phyloP scores from a whole-genome alignment of 2,888 invertebrate genomes.

The Phania funesta region DNA sequence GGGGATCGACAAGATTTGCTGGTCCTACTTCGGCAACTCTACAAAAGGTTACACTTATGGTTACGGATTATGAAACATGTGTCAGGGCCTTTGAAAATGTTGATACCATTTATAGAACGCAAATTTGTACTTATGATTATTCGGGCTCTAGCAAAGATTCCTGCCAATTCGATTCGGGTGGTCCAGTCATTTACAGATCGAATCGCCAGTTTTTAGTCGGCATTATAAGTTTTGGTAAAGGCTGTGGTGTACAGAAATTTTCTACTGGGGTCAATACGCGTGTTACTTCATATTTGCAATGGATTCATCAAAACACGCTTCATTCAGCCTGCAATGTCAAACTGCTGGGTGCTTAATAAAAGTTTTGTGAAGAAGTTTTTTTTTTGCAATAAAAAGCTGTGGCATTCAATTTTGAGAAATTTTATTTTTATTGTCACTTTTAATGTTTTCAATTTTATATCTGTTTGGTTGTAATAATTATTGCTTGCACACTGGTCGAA shows the following conservation, averaged over 20 bases:
- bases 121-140: constrained; percentile 75
- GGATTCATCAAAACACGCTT: constrained; percentile 80
- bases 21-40: constrained; percentile 80
- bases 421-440: no score
- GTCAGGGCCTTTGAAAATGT: constrained; percentile 61
- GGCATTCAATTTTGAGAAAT: no score
- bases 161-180: constrained; percentile 82
- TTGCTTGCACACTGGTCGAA: no score
- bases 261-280: constrained; percentile 82
- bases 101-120: constrained; percentile 62
- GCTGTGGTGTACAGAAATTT: constrained; percentile 79
- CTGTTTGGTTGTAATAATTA: no score
- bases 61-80: constrained; percentile 69
- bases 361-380: no score
- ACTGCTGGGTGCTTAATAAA: no score
- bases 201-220: constrained; percentile 80
- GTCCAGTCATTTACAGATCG: constrained; percentile 81
- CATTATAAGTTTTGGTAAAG: constrained; percentile 82
- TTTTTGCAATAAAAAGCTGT: no score
- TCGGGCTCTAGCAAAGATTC: constrained; percentile 77
- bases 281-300: constrained; percentile 81
- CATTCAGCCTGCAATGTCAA: constrained; percentile 69
- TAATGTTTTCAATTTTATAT: no score
- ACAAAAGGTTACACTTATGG: constrained; percentile 80
- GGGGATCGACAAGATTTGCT: constrained; percentile 81